Evolutionary conservation across 2,888 invertebrate genomes (phyloP), one percentile per base, ranked within the genome.

Genomic region (Cryptophagus acutangulus): DNA sequence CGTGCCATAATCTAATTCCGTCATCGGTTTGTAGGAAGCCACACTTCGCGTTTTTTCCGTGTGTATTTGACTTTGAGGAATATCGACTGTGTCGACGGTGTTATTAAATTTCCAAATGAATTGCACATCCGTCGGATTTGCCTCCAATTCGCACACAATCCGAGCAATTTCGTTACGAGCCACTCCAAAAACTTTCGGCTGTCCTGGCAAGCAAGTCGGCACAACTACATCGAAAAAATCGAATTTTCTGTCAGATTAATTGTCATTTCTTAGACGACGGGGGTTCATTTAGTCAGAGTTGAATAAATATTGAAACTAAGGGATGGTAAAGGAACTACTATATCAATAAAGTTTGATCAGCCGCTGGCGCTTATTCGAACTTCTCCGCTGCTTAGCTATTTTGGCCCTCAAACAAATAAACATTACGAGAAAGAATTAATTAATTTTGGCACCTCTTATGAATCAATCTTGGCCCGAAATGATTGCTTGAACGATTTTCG

Each of bases 51-150:
- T 73, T 24, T 75, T 74, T 54, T 83, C 82, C 35, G 74, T 75
- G 43, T 73, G 72, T 48, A 81, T 74, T 52, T 76, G 74, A 31
- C 76, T 77, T 45, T 77, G 75, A 9, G 81, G 76, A 54, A 84
- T 79, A 67, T 84, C 83, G 47, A 81, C 73, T 17, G 78, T 75
- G 56, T 84, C 84, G 51, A 78, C 77, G 28, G 81, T 78, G 63
- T 82, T 83, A 73, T 87, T 87, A 71, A 87, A 84, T 68, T 80
- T 82, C 85, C 85, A 85, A 43, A 75, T 73, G 69, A 83, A 85
- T 52, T 73, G 74, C 24, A 82, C 74, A 51, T 81, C 79, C 39
- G 75, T 67, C 12, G 87, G 87, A 71, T 85, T 84, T 20, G 84
- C 82, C 59, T 85, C 84, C 40, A 86, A 70, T 63, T 82, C 82